These are phyloP conservation scores for Drosophila maculinotata DNA, from an alignment of 2,888 invertebrate genomes.

Conservation along the genomic window DNA sequence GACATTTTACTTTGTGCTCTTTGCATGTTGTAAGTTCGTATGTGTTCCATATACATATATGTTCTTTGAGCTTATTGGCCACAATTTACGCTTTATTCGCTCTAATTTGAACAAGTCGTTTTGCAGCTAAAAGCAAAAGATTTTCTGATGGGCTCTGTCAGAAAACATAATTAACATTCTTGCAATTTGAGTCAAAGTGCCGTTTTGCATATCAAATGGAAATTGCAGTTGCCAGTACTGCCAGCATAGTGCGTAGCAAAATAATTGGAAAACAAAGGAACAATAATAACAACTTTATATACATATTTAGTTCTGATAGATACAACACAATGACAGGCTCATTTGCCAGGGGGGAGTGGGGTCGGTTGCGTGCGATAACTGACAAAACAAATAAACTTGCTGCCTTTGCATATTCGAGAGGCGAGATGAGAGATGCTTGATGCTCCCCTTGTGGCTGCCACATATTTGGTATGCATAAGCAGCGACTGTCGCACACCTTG, in stretches of 20 bases:
- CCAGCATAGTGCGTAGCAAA: too few relatives aligned
- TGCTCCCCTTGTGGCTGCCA: slow-evolving; percentile 24
- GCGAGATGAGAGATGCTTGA: neutral
- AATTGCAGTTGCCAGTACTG: neutral
- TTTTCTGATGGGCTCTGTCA: too few relatives aligned
- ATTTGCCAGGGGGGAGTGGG: slow-evolving; percentile 22
- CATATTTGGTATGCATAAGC: slow-evolving; percentile 77
- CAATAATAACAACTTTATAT: slow-evolving; percentile 3
- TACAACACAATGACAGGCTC: slow-evolving; percentile 33
- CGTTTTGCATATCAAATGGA: slow-evolving; percentile 47
- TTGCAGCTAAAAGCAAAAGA: too few relatives aligned
- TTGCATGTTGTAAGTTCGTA: slow-evolving; percentile 10
- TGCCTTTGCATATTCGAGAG: slow-evolving; percentile 42
- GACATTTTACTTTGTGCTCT: slow-evolving; percentile 45
- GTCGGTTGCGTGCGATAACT: slow-evolving; percentile 38
- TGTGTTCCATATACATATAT: slow-evolving; percentile 9
- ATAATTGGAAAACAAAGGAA: neutral
- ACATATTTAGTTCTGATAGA: slow-evolving; percentile 7
- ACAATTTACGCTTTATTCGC: slow-evolving; percentile 65
- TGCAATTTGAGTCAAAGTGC: slow-evolving; percentile 30
- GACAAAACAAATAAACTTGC: slow-evolving; percentile 68
- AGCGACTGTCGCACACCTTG: slow-evolving; percentile 67
- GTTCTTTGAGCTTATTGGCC: slow-evolving; percentile 58
- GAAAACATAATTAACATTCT: slow-evolving; percentile 13
- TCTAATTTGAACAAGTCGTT: slow-evolving; percentile 39